phyloP scores from a whole-genome alignment of 2,888 invertebrate genomes.

The Leucoma salicis region DNA sequence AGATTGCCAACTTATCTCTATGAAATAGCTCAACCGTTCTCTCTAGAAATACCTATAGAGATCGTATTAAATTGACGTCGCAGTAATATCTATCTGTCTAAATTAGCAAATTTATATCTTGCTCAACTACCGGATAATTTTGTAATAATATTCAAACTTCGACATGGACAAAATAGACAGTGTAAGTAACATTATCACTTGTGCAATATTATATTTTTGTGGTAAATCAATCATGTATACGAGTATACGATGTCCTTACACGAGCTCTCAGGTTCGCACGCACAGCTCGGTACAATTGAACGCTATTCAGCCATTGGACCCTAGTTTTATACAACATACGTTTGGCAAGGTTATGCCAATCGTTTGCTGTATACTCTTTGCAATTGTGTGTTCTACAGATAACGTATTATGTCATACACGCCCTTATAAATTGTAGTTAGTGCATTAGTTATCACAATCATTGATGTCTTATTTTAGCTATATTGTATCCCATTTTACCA shows the following conservation, averaged over 20 bases:
- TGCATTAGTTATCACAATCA: constrained; percentile 21
- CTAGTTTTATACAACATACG: constrained; percentile 57
- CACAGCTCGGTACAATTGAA: constrained; percentile 75
- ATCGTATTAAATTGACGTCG: background rate
- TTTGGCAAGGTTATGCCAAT: constrained; percentile 67
- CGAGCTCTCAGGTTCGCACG: constrained; percentile 64
- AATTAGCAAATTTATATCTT: background rate
- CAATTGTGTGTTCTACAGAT: constrained; percentile 30
- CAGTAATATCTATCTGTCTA: background rate
- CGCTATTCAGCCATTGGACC: constrained; percentile 69
- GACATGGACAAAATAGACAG: constrained; percentile 8
- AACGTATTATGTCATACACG: constrained; percentile 24
- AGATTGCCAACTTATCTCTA: too few species aligned
- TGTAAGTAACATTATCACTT: constrained; percentile 6
- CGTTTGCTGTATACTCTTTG: constrained; percentile 31
- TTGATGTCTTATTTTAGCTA: constrained; percentile 22
- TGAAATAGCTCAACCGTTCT: too few species aligned
- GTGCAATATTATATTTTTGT: constrained; percentile 14
- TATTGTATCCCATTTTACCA: constrained; percentile 13
- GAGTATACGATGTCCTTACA: constrained; percentile 51
- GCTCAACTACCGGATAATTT: background rate
- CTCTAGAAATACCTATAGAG: too few species aligned
- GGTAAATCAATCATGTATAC: constrained; percentile 33
- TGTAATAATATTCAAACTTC: background rate
- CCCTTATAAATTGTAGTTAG: constrained; percentile 22